Conservation (phyloP, 2,113 vertebrate species). For the Coregonus clupeaformis region DNA sequence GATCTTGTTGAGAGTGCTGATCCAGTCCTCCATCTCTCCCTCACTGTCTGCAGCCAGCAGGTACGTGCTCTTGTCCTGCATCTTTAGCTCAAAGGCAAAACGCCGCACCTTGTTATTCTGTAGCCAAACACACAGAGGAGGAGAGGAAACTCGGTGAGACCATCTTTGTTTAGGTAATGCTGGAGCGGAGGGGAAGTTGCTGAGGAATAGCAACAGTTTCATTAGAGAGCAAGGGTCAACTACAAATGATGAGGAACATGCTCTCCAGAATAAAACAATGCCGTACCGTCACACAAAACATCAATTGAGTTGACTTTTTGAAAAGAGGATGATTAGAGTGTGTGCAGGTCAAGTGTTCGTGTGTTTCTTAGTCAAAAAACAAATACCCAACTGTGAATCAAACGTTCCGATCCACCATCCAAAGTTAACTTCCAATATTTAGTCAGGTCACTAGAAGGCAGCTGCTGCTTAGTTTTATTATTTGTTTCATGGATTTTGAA, state of each 20-base stretch:
- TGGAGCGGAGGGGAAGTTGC: not conserved
- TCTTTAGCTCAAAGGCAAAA: conserved; percentile 97
- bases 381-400: conserved; percentile 27
- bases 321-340: not conserved
- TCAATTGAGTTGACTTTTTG: not conserved
- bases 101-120: conserved; percentile 95
- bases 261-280: not conserved
- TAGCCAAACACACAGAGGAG: not conserved
- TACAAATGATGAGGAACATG: not conserved
- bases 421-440: conserved; percentile 41
- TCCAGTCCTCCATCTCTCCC: conserved; percentile 97
- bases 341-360: not conserved
- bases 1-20: conserved; percentile 91
- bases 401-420: conserved; percentile 46
- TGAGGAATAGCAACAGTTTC: not conserved
- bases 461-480: conserved; percentile 13
- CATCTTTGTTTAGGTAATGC: not conserved
- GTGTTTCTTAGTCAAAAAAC: conserved; percentile 29
- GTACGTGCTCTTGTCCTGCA: conserved; percentile 98
- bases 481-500: conserved; percentile 23
- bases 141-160: conserved; percentile 3
- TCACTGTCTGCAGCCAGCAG: conserved; percentile 94
- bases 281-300: not conserved
- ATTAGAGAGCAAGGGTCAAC: not conserved
- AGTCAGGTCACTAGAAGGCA: conserved; percentile 23